Evolutionary conservation across 1,140 invertebrate species (phyloP).

Genomic region (Cephus cinctus): DNA sequence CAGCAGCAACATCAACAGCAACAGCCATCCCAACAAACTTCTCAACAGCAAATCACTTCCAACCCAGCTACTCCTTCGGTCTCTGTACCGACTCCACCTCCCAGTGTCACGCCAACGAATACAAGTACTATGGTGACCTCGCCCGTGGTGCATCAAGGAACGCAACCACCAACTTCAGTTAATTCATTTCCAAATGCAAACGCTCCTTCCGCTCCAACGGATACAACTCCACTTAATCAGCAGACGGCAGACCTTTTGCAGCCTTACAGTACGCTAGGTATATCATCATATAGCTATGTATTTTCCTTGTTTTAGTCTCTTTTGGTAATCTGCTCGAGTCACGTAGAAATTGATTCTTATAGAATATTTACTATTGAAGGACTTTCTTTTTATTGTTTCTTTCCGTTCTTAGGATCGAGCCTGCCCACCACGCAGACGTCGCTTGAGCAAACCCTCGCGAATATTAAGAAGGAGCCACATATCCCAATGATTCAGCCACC

Average conservation of each 20-base stretch:
- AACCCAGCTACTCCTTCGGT: conserved; percentile 8
- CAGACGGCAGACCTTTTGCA: conserved; percentile 48
- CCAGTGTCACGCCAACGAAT: conserved; percentile 48
- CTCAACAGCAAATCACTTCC: too few species aligned
- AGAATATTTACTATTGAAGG: background rate
- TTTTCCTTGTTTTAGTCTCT: background rate
- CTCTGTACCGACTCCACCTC: conserved; percentile 35
- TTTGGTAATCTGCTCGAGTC: too few species aligned
- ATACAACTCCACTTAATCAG: conserved; percentile 32
- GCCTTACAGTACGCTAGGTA: conserved; percentile 50
- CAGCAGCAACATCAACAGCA: too few species aligned
- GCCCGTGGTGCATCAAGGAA: conserved; percentile 41
- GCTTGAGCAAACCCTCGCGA: conserved; percentile 39
- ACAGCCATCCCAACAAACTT: too few species aligned
- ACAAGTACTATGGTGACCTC: conserved; percentile 43
- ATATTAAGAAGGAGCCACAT: conserved; percentile 42
- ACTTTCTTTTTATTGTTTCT: conserved; percentile 5
- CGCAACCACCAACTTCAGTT: conserved; percentile 40
- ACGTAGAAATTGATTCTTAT: background rate
- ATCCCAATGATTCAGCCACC: conserved; percentile 38
- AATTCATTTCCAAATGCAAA: conserved; percentile 44
- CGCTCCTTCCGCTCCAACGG: conserved; percentile 28
- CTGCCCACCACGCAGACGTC: conserved; percentile 39
- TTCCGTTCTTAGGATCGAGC: conserved; percentile 25
- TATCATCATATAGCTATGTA: background rate